A percentile compares a stretch with the other conserved stretches of the same genome.
Evolutionary conservation across 2,797 vertebrate species (phyloP).

Genomic region (Pristis pectinata): DNA sequence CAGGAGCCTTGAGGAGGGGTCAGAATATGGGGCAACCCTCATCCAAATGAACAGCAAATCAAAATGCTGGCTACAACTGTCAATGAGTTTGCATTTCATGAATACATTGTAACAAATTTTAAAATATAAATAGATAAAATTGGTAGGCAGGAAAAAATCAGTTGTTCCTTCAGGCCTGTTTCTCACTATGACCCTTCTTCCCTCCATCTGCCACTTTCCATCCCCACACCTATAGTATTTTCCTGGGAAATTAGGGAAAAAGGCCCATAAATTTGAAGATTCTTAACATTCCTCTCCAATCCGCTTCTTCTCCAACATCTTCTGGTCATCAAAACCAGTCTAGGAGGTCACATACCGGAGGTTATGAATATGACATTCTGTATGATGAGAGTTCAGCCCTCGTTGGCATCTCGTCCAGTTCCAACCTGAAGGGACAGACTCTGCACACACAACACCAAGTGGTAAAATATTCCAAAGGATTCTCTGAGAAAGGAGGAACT

Average conservation of each 20-base stretch:
- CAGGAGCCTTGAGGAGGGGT: background rate
- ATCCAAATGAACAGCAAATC: background rate
- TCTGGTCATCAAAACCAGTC: background rate
- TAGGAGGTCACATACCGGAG: background rate
- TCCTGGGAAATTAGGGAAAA: constrained; percentile 38
- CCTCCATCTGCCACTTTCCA: background rate
- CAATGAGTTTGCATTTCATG: background rate
- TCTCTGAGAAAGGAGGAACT: background rate
- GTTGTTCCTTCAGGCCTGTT: background rate
- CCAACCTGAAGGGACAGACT: background rate
- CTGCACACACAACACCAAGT: background rate
- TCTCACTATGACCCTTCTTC: background rate
- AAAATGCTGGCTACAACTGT: background rate
- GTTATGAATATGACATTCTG: background rate
- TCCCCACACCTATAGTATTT: constrained; percentile 34
- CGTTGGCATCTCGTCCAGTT: background rate
- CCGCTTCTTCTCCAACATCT: background rate
- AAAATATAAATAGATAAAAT: background rate
- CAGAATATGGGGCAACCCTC: background rate
- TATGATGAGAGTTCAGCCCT: background rate
- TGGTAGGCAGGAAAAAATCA: background rate
- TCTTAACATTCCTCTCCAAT: background rate
- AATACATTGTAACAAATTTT: background rate
- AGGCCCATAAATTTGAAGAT: background rate
- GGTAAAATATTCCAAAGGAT: background rate